These are phyloP conservation scores for Pedetes capensis DNA, from an alignment of 2,113 vertebrate species.

Conservation along the genomic window DNA sequence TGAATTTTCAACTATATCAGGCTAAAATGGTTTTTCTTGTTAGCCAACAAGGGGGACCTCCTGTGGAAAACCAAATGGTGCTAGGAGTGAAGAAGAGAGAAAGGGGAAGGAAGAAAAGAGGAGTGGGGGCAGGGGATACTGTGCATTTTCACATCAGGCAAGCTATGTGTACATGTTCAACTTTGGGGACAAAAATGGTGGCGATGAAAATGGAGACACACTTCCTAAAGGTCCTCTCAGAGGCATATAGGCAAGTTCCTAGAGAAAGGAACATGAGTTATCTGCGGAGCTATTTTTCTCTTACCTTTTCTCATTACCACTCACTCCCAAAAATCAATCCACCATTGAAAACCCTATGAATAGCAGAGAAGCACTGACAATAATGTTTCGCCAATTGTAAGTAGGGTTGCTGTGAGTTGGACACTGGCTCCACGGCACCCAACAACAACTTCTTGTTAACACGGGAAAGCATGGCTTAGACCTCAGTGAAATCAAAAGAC, in stretches of 20 bases:
- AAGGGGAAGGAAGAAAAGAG: background rate
- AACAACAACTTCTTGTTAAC: too few relatives aligned
- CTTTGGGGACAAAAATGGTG: background rate
- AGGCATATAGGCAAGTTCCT: background rate
- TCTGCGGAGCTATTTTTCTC: background rate
- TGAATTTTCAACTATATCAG: background rate
- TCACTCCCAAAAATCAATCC: too few relatives aligned
- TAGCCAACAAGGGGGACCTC: background rate
- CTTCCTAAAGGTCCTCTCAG: background rate
- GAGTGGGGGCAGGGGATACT: rapidly evolving
- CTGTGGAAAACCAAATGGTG: background rate
- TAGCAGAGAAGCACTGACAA: too few relatives aligned
- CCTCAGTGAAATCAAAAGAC: background rate
- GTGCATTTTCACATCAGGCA: background rate
- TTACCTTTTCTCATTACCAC: background rate
- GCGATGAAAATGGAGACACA: too few relatives aligned
- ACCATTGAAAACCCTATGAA: too few relatives aligned
- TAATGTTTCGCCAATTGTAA: too few relatives aligned
- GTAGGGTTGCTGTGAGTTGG: too few relatives aligned
- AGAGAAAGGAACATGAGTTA: background rate
- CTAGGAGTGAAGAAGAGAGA: rapidly evolving
- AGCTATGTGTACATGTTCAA: background rate
- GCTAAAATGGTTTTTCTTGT: background rate
- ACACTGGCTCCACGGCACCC: too few relatives aligned
- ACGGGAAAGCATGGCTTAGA: background rate